Base-by-base conservation (phyloP, 2,113 vertebrate species). In the Baryphthengus martii region DNA sequence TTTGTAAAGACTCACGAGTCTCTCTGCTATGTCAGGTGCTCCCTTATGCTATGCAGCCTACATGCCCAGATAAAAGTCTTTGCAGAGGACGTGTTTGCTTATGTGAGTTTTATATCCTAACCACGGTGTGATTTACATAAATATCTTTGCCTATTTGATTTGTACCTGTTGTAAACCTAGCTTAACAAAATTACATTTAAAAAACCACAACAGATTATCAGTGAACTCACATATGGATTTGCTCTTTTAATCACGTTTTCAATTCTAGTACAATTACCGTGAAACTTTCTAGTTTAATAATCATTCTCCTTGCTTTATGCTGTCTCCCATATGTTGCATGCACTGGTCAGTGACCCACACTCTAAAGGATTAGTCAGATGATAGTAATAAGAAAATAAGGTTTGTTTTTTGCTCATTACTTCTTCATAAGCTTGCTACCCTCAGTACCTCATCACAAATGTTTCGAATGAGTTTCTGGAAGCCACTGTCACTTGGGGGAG, bases 321-420 rank as follows among this genome's bases (percentile, higher is more conserved):
- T 73, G 61, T 52, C 59, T 91, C 67, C 67, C 90, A 40, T 93
- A 88, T 86, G 59, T 53, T 66, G 59, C 24, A 17, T 31, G 59
- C 1, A 16, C 68, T 88, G 88, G 67, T 50, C 89, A 88, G 63
- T 90, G 95, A 91, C 95, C 91, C 91, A 77, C 65, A 58, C 59
- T 55, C 72, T 77, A 53, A 83, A 86, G 90, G 85, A 95, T 95
- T 91, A 76, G 42, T 71, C 45, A 88, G 50, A 88, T 77, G n/a
- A 88, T 40, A 62, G 55, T 50, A 83, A 66, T 31, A 91, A 91
- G 75, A 80, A 93, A 93, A 84, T 52, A 59, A 78, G 26, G 44
- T 93, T 91, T 85, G 53, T 82, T 88, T 56, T 91, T 93, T 96
- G 25, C 67, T 95, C 47, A 39, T 85, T 73, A 59, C 89, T 96